Evolutionary conservation across 2,113 vertebrate species (phyloP).

Genomic region (Sturnus vulgaris): DNA sequence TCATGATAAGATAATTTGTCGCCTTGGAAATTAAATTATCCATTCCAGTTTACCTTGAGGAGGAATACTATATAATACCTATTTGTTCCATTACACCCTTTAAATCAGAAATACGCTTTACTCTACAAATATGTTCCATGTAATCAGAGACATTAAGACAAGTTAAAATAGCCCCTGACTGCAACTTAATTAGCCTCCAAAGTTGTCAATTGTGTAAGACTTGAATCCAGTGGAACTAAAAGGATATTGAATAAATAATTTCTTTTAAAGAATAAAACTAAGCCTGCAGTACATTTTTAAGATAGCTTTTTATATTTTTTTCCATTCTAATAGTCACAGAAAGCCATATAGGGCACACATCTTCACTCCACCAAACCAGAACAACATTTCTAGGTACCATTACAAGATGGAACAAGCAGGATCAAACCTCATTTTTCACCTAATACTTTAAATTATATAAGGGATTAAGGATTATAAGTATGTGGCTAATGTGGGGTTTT

Average conservation of each 20-base stretch:
- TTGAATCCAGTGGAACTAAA: conserved; percentile 22
- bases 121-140: conserved; percentile 35
- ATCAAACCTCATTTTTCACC: background rate
- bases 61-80: conserved; percentile 60
- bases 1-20: conserved; percentile 75
- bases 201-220: conserved; percentile 19
- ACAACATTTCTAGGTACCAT: background rate
- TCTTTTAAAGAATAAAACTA: conserved; percentile 2
- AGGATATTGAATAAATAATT: conserved; percentile 32
- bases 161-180: conserved; percentile 43
- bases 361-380: background rate
- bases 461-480: background rate
- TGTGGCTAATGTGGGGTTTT: background rate
- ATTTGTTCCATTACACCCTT: conserved; percentile 60
- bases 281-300: background rate
- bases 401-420: background rate
- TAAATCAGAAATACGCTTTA: conserved; percentile 54
- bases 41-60: conserved; percentile 63
- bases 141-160: conserved; percentile 55
- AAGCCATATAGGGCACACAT: background rate
- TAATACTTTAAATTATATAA: background rate
- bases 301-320: background rate
- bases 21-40: conserved; percentile 76
- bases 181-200: conserved; percentile 27
- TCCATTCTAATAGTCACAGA: background rate